Evolutionary conservation across 2,797 vertebrate genomes (phyloP), one percentile per base, ranked within the genome.

Genomic region (Chloroceryle inda): DNA sequence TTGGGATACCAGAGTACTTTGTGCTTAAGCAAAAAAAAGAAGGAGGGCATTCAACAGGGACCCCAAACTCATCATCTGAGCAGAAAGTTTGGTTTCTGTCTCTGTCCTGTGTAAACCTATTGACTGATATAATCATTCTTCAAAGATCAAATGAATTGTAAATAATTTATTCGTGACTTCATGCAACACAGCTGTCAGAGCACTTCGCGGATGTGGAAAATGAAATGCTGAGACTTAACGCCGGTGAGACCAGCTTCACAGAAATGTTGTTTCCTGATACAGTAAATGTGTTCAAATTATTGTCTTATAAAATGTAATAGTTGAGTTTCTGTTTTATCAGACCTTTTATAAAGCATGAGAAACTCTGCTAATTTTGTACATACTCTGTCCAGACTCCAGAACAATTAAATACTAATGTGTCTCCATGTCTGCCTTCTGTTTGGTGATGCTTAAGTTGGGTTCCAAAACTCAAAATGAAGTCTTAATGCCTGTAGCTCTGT

Each of bases 101-200:
- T 86, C 69, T 69, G 55, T 55, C 58, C 35, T 61, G 55, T 45
- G 56, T 42, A 80, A 71, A 81, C 58, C 66, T 77, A 53, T 24
- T 78, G 79, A 83, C 72, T 88, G 44, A 66, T 27, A 44, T 16
- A 88, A 89, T 49, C 13, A 75, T 68, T 81, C 85, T 92, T 81
- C 85, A 94, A 94, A 93, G 62, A 86, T 49, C 6, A 40, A 86
- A 37, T 33, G 66, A 71, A 81, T 73, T 72, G 37, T 86, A 62
- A 89, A 89, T 93, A 81, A 96, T 85, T 92, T 89, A 95, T 89
- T 68, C 1, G 7, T 62, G 76, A 89, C 40, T 76, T 82, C 76
- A 68, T 53, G 73, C 35, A 89, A 92, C 49, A 76, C 93, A 95
- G 49, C 64, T 95, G 82, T 74, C 75, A 88, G 68, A 89, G 40